These are phyloP conservation scores for Dipodomys spectabilis DNA, from an alignment of 2,113 vertebrate genomes.

Conservation along the genomic window DNA sequence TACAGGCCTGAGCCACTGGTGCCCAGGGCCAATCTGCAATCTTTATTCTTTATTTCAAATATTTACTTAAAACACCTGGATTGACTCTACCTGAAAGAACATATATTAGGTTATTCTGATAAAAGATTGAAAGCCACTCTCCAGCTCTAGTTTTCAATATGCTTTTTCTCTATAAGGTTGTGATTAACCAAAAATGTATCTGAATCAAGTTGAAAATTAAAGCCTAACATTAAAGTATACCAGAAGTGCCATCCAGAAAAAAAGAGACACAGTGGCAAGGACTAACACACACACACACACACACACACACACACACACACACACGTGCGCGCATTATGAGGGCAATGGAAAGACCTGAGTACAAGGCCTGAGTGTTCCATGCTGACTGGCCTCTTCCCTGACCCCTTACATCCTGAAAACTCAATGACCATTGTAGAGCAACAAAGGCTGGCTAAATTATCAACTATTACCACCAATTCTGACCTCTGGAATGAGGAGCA, in stretches of 20 bases:
- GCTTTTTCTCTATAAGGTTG: background rate
- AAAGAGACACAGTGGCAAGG: background rate
- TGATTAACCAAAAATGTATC: conserved; percentile 4
- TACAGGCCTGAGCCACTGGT: background rate
- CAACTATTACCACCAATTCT: background rate
- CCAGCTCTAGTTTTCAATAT: background rate
- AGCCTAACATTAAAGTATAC: conserved; percentile 40
- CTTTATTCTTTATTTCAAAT: conserved; percentile 10
- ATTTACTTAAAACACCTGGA: conserved; percentile 29
- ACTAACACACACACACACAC: background rate
- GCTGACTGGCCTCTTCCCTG: background rate
- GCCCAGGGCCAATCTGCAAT: background rate
- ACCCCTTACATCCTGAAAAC: background rate
- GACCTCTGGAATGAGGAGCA: background rate
- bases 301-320: too few species aligned
- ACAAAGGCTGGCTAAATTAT: background rate
- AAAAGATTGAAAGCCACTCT: conserved; percentile 27
- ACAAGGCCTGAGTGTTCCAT: background rate
- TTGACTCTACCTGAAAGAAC: background rate
- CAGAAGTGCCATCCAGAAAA: background rate
- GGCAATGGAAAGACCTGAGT: background rate
- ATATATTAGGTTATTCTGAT: background rate
- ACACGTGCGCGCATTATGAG: background rate
- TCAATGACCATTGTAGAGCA: background rate
- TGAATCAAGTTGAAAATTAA: conserved; percentile 46